Evolutionary conservation across 1,140 invertebrate genomes (phyloP), one percentile per base, ranked within the genome.

Genomic region (Araneus ventricosus): DNA sequence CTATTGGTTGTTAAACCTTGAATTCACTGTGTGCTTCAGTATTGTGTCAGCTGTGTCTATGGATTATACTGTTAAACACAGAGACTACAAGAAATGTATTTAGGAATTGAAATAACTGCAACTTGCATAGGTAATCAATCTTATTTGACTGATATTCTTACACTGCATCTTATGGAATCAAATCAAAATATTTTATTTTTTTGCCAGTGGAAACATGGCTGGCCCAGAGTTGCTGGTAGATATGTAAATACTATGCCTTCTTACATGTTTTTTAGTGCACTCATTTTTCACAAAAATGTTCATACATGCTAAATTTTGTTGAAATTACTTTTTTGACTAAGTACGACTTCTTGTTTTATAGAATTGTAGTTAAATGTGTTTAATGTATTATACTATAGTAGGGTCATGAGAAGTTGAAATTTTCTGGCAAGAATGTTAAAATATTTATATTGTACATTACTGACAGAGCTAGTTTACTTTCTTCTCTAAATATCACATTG

Each of bases 371-470:
- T 90, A 90, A 80, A 37, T 90, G 67, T 88, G 37, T 90, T 87
- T 87, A 59, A 79, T 79, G 88, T 90, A 75, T 80, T 79, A 79
- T 79, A 75, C 57, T 90, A 30, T 79, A 57, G 88, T 79, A 90
- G 88, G 17, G 22, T 59, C 17, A 88, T 45, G 88, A 57, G 30
- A 79, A 67, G 63, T 67, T 67, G 63, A 67, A n/a, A 41, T 34
- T 79, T 90, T 90, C 45, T 90, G 88, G 22, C 67, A 80, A 24
- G 22, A 82, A 61, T 88, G 86, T 88, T 88, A 70, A 52, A 90
- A 90, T 90, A 90, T 90, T 90, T 90, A 90, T 90, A 90, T 75
- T 90, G 67, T 90, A 79, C 63, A 88, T 37, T 89, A 70, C 24
- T 30, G 70, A 80, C 75, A 70, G 84, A 90, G 88, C 30, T 90